Evolutionary conservation across 2,797 vertebrate species (phyloP), one percentile per base, ranked within the genome.

Genomic region (Enteromius treurensis): DNA sequence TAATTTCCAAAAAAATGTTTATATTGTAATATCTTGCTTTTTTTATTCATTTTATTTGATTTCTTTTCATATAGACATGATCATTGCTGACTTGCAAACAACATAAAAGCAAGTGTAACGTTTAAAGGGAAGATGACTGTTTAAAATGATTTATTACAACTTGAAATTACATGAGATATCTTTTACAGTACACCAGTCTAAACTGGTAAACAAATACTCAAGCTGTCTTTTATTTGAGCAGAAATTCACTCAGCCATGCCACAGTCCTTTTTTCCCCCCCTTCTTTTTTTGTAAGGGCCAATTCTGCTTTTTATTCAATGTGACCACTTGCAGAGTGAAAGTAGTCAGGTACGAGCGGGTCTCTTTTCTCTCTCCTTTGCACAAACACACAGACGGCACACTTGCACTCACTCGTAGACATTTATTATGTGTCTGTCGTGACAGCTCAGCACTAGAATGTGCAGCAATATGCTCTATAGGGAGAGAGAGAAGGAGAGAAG

Each of bases 361-460:
- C 88, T 88, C 86, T 86, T 89, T 89, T 88, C 47, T 83, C 62
- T 68, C 34, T 29, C n/a, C 47, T 75, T 77, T 79, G 17, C 77
- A 88, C 42, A 86, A 21, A 74, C 10, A 86, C 73, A 84, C 88
- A 77, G 69, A 67, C 34, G 4, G 26, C 45, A 32, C 9, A 19
- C 71, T 2, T 10, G 11, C 67, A n/a, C 80, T 77, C 47, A 71
- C 70, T 86, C 83, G n/a, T 65, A 87, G 86, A 84, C 89, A 92
- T 93, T 91, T 89, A 90, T 93, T 91, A 91, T 91, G 87, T 90
- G 88, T 92, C 88, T 88, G 88, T 86, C 89, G 87, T 92, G 91
- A 92, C 91, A 92, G 91, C 90, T 92, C 90, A 92, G 92, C 90
- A 91, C 88, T 86, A 89, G 90, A 91, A 88, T 91, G 90, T 90